These are phyloP conservation scores for Megalops atlanticus DNA, from an alignment of 2,113 vertebrate species.

Conservation along the genomic window DNA sequence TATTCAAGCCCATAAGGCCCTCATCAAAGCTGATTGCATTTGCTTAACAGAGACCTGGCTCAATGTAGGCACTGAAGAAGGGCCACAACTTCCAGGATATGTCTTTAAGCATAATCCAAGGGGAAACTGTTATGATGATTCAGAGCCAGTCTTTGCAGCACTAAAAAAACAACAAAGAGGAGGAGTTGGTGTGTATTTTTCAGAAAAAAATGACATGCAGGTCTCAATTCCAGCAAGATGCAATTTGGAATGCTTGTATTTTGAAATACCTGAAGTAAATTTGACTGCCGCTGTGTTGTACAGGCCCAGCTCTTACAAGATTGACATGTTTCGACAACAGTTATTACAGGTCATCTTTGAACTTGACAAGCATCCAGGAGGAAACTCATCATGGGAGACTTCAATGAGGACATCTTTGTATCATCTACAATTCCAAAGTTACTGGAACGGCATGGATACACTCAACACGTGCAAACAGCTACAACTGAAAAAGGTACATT, in stretches of 20 bases:
- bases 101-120: slow-evolving; percentile 20
- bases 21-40: slow-evolving; percentile 20
- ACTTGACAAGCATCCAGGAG: background rate
- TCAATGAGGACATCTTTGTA: slow-evolving; percentile 4
- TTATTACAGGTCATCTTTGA: background rate
- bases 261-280: background rate
- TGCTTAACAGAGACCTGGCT: slow-evolving; percentile 17
- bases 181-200: slow-evolving; percentile 29
- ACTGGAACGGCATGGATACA: slow-evolving; percentile 11
- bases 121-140: slow-evolving; percentile 18
- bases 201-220: background rate
- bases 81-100: background rate
- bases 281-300: slow-evolving; percentile 26
- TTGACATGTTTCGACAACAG: background rate
- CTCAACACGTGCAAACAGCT: background rate
- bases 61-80: background rate
- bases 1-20: background rate
- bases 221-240: background rate
- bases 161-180: slow-evolving; percentile 29
- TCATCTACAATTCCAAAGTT: background rate
- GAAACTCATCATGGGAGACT: too few relatives aligned
- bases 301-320: slow-evolving; percentile 17
- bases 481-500: slow-evolving; percentile 15
- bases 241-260: slow-evolving; percentile 24
- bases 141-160: background rate